Evolutionary conservation across 2,888 invertebrate genomes (phyloP), one percentile per base, ranked within the genome.

Genomic region (Dicyrtomina minuta): DNA sequence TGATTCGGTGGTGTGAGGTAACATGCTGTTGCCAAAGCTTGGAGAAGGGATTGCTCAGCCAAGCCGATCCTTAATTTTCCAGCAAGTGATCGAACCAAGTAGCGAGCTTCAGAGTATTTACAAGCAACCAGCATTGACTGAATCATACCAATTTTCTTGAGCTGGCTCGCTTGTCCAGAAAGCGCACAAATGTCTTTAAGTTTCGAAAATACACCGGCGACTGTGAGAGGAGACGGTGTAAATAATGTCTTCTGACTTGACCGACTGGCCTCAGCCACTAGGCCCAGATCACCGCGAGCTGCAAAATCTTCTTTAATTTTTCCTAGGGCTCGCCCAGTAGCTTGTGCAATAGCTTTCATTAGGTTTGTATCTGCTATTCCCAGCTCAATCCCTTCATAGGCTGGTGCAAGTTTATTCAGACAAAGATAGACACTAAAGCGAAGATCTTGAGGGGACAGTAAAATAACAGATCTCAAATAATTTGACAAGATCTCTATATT

Each of bases 1-100:
- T 90, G 89, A 62, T 83, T 83, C 0, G 92, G 91, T 46, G 94
- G 92, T 0, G 93, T 91, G 74, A 85, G 83, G n/a, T 90, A 87
- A 74, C 89, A 86, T 1, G 96, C 96, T 78, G 90, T 86, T 0
- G 95, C 94, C 58, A 99, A 82, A 12, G 99, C 96, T 82, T 92
- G 85, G 58, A 99, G 84, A 43, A 97, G 89, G 0, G 96, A 96
- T 82, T 97, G 96, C 81, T 99, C 99, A 0, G 98, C 99, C 69
- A 99, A 85, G 0, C 98, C 98, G 78, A 99, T 95, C 58, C 99
- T 87, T 68, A 99, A 84, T 83, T 98, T 99, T 33, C 98, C 98
- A 71, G 92, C 89, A 22, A 97, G 82, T 0, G 94, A 95, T 75
- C 97, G 86, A 65, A 96, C 92, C 17, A 98, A 85, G 81, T 90